Evolutionary conservation across 2,797 vertebrate species (phyloP), one percentile per base, ranked within the genome.

Genomic region (Ctenochaetus hawaiiensis): DNA sequence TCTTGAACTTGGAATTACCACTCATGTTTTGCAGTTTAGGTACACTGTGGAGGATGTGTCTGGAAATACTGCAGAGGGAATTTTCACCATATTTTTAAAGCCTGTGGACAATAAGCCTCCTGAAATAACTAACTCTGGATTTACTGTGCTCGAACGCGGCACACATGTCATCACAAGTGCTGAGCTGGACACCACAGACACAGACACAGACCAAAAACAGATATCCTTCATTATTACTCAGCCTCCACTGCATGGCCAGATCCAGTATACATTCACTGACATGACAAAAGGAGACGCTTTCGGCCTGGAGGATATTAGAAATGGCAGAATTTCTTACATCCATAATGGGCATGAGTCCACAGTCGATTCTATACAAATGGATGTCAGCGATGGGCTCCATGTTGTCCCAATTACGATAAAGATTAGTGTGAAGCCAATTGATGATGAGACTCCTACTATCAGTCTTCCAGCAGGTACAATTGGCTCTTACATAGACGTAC

Each of bases 61-160:
- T 44, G 96, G 97, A 78, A 99, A 99, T 70, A 80, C 72, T 1
- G 93, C 92, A 0, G 85, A 91, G 8, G 98, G 97, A 16, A 89
- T 93, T 67, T 99, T 98, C 72, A 96, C 96, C 0, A 95, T 99
- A 81, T 96, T 96, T 86, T 75, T 99, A 67, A 96, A 99, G 87
- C 98, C 98, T 0, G 96, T 98, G 72, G 96, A 99, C 92, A 99
- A 99, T 88, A 97, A 96, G 37, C 98, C 98, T 0, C 98, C 98
- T 0, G 95, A 96, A 86, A 97, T 99, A 72, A 98, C 96, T 62
- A 99, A 99, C 87, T 96, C 96, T 2, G 98, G 98, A 59, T 98
- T 99, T 81, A 93, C 93, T 17, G 77, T 99, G 45, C 92, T 95
- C 39, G 96, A 97, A 80, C 94, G 95, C 22, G 96, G 96, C 68